Evolutionary conservation across 2,113 vertebrate species (phyloP), one percentile per base, ranked within the genome.

Genomic region (Phylloscopus whistleri): DNA sequence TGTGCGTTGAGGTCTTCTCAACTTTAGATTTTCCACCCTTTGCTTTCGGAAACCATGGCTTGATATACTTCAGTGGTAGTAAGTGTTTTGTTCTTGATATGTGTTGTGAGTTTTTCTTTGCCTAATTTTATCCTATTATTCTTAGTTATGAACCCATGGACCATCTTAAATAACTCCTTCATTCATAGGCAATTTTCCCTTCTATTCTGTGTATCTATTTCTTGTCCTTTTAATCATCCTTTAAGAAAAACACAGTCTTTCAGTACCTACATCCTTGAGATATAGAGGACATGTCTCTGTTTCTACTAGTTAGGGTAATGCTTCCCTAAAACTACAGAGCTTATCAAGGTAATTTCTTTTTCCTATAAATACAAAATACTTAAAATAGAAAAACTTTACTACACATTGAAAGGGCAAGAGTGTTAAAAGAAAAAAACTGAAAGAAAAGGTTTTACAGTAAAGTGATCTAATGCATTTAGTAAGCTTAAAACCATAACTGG

Each of bases 141-240:
- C 87, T 83, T 88, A 85, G 51, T 84, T 94, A 73, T 91, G 59
- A 69, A 21, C 28, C 67, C 16, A n/a, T 28, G 35, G 68, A 76
- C 62, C 15, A 79, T 69, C 51, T 58, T 83, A 83, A 91, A 88
- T 86, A 88, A 77, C 53, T 86, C 49, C 41, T 91, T 90, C 62
- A 4, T 3, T 76, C 62, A 53, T 0, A 77, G 83, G 21, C 33
- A 88, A 70, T n/a, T 77, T 95, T 88, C 51, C 24, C 13, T 88
- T 92, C 72, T 73, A 86, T 41, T 78, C 39, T 93, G 8, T 84
- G 23, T 52, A 74, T 93, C 95, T 90, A 80, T 86, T 88, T 93
- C 46, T 84, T 48, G 39, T 79, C 18, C 7, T 88, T 18, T 85
- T 90, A 93, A 77, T 84, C 37, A 90, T 24, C 3, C 24, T 86